Evolutionary conservation across 1,140 invertebrate genomes (phyloP), one percentile per base, ranked within the genome.

Genomic region (Mylabris phalerata): DNA sequence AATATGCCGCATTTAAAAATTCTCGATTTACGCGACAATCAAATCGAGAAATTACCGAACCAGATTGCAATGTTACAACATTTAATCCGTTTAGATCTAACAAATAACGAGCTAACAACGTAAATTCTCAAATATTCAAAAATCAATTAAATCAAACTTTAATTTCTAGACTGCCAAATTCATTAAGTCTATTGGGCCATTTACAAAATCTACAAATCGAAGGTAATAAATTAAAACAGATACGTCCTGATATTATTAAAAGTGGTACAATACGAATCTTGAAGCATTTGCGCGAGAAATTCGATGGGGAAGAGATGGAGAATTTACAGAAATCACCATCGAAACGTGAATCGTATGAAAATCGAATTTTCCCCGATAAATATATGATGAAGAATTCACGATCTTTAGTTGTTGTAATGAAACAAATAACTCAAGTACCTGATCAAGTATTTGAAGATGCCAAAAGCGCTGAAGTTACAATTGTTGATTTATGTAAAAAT

Each of bases 401-500:
- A 70, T 74, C 84, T 3, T 70, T 93, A 10, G 85, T 84, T 73
- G 65, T 89, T 38, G 75, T 81, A 49, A 77, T 80, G 44, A 85
- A 87, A 68, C 80, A 85, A 52, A 69, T 90, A 9, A 71, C 74
- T 0, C 64, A 75, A 26, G 76, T 94, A 24, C 88, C 92, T 6
- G 80, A 84, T 10, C 76, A 86, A 45, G 79, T 92, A 1, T 85
- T 92, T 67, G 73, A 82, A 43, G 75, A 85, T 48, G 91, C 90
- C 9, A 75, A 75, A 7, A 78, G 81, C 52, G 87, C 86, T 10
- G 82, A 85, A 62, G 87, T 93, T 1, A 83, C 81, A 45, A 82
- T 81, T 41, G 78, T 93, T 24, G 90, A 94, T 75, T 75, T 94
- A 41, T 89, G 85, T 51, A 89, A 86, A 76, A 94, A 95, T 75